Conservation (phyloP, 1,140 invertebrate species). For the Zophobas atratus region DNA sequence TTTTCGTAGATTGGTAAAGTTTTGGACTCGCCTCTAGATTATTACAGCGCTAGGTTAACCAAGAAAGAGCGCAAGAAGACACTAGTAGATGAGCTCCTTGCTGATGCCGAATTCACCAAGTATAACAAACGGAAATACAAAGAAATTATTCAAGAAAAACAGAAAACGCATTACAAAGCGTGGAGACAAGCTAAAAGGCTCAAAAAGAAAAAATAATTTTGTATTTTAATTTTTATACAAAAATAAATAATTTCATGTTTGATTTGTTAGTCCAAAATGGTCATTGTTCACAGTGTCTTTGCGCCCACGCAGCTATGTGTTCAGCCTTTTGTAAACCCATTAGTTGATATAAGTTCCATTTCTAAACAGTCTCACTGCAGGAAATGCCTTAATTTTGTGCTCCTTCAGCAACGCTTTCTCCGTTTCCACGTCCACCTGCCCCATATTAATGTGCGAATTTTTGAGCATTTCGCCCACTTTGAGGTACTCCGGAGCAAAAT, state of each 20-base stretch:
- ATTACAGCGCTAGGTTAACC: slow-evolving; percentile 83
- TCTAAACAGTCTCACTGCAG: neutral
- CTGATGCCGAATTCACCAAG: slow-evolving; percentile 89
- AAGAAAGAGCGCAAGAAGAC: slow-evolving; percentile 91
- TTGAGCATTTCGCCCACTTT: too few species aligned
- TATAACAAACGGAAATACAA: slow-evolving; percentile 90
- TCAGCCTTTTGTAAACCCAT: neutral
- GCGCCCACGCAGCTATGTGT: neutral
- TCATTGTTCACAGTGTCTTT: too few species aligned
- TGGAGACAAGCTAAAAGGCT: slow-evolving; percentile 71
- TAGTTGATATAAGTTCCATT: neutral
- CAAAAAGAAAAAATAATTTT: slow-evolving; percentile 69
- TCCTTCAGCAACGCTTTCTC: neutral
- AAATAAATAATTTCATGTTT: neutral
- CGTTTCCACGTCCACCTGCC: neutral
- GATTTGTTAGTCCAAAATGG: neutral
- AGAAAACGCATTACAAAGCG: slow-evolving; percentile 74
- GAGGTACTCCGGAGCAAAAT: too few species aligned
- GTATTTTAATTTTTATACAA: neutral
- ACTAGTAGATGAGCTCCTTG: slow-evolving; percentile 92
- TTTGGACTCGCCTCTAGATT: slow-evolving; percentile 80
- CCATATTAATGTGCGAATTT: neutral
- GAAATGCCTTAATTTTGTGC: neutral
- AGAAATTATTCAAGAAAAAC: slow-evolving; percentile 82
- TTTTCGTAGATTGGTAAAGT: slow-evolving; percentile 80